A percentile compares a stretch with the other conserved stretches of the same genome.
phyloP scores from a whole-genome alignment of 2,113 vertebrate species.

The Caretta caretta region DNA sequence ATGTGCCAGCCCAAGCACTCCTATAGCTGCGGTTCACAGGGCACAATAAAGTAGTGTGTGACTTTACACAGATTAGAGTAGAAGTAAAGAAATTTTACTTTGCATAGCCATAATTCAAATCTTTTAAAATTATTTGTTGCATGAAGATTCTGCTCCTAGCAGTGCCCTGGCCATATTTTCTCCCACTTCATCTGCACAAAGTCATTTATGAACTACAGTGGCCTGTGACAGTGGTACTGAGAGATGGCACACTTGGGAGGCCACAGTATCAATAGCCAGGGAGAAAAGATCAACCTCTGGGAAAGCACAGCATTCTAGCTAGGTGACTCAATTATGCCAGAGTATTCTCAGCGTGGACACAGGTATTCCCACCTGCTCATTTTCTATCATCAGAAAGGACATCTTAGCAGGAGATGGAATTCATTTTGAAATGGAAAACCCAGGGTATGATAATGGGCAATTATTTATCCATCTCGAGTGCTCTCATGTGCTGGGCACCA shows the following conservation, averaged over 20 bases:
- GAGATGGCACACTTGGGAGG: not conserved
- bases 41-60: not conserved
- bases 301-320: not conserved
- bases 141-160: not conserved
- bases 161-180: not conserved
- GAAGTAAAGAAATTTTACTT: not conserved
- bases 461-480: no score
- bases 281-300: rapidly evolving
- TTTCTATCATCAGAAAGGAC: not conserved
- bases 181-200: not conserved
- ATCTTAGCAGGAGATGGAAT: not conserved
- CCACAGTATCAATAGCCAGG: not conserved
- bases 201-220: not conserved
- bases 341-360: not conserved
- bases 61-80: not conserved
- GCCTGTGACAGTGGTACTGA: not conserved
- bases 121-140: not conserved
- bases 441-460: no score
- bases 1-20: not conserved
- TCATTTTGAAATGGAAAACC: no score
- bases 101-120: not conserved
- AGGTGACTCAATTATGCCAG: not conserved
- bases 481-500: no score
- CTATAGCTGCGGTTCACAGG: not conserved
- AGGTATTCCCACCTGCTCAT: not conserved